Conservation (phyloP, 2,113 vertebrate species). For the Nyctibius bracteatus region DNA sequence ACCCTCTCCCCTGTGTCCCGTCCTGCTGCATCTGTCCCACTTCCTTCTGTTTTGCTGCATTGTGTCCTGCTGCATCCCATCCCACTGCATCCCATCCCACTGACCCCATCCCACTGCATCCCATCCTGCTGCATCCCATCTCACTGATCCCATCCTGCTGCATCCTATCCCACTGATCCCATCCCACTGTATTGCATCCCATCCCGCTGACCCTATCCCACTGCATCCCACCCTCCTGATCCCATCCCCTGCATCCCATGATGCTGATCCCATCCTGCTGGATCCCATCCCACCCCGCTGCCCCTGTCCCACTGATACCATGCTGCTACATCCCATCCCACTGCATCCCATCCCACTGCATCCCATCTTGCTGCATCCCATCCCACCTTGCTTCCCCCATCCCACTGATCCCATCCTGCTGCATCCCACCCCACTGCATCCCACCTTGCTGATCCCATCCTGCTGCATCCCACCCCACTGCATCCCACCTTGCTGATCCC, state of each 20-base stretch:
- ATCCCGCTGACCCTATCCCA: neutral
- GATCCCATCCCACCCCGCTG: neutral
- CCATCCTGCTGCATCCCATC: neutral
- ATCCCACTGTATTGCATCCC: too few species aligned
- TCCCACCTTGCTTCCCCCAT: neutral
- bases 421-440: neutral
- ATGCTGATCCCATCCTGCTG: neutral
- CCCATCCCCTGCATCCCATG: too few species aligned
- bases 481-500: neutral
- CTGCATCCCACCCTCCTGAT: neutral
- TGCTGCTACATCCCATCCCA: neutral
- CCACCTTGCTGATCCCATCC: neutral
- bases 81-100: neutral
- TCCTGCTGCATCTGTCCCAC: neutral
- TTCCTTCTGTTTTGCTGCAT: neutral
- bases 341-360: too few species aligned
- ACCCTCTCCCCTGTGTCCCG: neutral
- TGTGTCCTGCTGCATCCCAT: neutral
- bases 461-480: neutral
- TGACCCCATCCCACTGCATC: neutral
- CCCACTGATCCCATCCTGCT: neutral
- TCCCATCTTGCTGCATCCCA: neutral
- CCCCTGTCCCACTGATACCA: neutral
- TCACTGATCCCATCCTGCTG: too few species aligned
- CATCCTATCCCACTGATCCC: neutral